Base-by-base conservation (phyloP, 2,888 invertebrate species). In the Odontomyia ornata region DNA sequence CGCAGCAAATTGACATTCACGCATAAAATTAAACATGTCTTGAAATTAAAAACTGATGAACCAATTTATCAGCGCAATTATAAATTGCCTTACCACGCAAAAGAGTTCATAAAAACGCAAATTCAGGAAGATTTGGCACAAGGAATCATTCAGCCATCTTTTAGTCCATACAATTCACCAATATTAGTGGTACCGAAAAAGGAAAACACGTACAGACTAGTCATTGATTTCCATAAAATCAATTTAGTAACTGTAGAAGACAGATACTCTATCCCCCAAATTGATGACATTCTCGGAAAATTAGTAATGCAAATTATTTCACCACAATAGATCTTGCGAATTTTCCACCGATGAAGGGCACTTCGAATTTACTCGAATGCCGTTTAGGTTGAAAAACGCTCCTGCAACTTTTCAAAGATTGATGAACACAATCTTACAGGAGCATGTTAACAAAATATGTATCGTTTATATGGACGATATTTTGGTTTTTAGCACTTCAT, bases 381-480 rank as follows among this genome's bases (percentile, higher is more conserved):
- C 60, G 4, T 60, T 60, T 23, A 23, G 60, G 23, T 60, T 60
- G 21, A 60, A 60, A 7, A 60, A 60, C 25, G 5, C 60, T 60
- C 23, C 60, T 2, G 60, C 60, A 60, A 60, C 60, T 11, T 60
- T 60, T 23, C 60, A 60, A 60, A 60, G 60, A 60, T 60, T 60
- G 57, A 60, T 60, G 57, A 60, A 60, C 57, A 60, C 57, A 60
- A 60, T 60, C 57, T 60, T 60, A 60, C 57, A 60, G 57, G 57
- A 60, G 18, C 13, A 60, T 13, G 57, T 25, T 60, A 21, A 60
- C 13, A 23, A 21, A 60, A 23, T 18, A 25, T 60, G 18, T 25
- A 60, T 60, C 18, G 23, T 60, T 4, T 60, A 60, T 60, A 60
- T 23, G 21, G 57, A 60, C 57, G 57, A 60, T 25, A 23, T 60